Evolutionary conservation across 2,888 invertebrate genomes (phyloP), one percentile per base, ranked within the genome.

Genomic region (Plebejus argus): DNA sequence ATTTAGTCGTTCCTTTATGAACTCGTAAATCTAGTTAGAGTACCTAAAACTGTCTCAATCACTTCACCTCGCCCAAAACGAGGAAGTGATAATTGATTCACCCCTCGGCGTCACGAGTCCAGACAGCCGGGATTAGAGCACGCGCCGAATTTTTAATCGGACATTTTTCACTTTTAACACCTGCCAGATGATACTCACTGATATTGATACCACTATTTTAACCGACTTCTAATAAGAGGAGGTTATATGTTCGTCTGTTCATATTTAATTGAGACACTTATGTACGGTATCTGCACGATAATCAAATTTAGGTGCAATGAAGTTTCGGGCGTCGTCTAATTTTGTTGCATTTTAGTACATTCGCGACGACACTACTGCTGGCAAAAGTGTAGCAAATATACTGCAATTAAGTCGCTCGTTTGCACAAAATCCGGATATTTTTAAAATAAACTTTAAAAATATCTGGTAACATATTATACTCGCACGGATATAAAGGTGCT

Each of bases 41-140:
- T 66, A 66, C 28, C 66, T 28, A 18, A 66, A 15, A 66, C 23
- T 23, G 28, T 66, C 66, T 66, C 66, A 15, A 66, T 66, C 66
- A 33, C 28, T 28, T 28, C 28, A 28, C 28, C 66, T 66, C 61
- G 28, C 18, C 1, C 28, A 33, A 66, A 66, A 66, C 28, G 66
- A 66, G 66, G 28, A 66, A 23, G 66, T 28, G 66, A 15, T 66
- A 66, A 66, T 66, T 66, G 66, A 66, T 66, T 33, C 66, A 66
- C 66, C 66, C 28, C 61, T 23, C 66, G 66, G 61, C 61, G 10
- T 45, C 45, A 35, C 35, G 10, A 61, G 23, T 61, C 23, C 61
- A 61, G 61, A 66, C 66, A 66, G 28, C 4, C 28, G 28, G 23
- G 66, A 66, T 66, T 66, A 15, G 66, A 66, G 15, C 66, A 66